phyloP scores from a whole-genome alignment of 2,797 vertebrate genomes.

The Hippopotamyrus pictus region DNA sequence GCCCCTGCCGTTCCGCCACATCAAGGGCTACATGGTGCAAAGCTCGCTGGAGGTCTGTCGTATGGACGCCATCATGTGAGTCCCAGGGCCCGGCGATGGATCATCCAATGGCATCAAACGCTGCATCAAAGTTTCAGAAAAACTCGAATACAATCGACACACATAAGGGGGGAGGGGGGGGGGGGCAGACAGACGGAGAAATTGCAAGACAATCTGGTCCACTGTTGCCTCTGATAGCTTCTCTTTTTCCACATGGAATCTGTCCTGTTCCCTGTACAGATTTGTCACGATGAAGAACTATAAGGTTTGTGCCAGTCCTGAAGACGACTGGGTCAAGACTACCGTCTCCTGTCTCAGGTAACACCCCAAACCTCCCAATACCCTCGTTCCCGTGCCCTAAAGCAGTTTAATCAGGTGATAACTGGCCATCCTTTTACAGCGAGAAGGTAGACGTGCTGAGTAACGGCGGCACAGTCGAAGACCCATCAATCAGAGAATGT shows the following conservation, averaged over 20 bases:
- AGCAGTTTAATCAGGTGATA: not conserved
- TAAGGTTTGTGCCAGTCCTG: constrained; percentile 40
- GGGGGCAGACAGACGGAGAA: not conserved
- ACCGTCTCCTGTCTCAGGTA: constrained; percentile 51
- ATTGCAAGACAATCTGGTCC: not conserved
- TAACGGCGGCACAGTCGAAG: not conserved
- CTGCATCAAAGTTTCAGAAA: not conserved
- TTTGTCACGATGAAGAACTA: constrained; percentile 46
- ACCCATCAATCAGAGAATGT: not conserved
- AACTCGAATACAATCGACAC: constrained; percentile 16
- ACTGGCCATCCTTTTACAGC: not conserved
- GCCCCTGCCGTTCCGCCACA: constrained; percentile 33
- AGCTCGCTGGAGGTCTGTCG: constrained; percentile 45
- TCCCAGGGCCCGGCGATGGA: not conserved
- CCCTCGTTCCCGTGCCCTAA: not conserved
- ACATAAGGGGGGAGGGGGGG: not conserved
- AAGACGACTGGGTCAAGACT: constrained; percentile 53
- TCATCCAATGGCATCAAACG: not conserved
- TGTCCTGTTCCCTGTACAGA: constrained; percentile 33
- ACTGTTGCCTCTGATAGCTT: not conserved
- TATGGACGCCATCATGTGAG: constrained; percentile 65
- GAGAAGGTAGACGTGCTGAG: not conserved
- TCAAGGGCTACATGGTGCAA: constrained; percentile 53
- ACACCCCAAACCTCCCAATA: not conserved
- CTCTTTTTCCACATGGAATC: not conserved